Evolutionary conservation across 2,113 vertebrate genomes (phyloP).

Genomic region (Eulacestoma nigropectus): DNA sequence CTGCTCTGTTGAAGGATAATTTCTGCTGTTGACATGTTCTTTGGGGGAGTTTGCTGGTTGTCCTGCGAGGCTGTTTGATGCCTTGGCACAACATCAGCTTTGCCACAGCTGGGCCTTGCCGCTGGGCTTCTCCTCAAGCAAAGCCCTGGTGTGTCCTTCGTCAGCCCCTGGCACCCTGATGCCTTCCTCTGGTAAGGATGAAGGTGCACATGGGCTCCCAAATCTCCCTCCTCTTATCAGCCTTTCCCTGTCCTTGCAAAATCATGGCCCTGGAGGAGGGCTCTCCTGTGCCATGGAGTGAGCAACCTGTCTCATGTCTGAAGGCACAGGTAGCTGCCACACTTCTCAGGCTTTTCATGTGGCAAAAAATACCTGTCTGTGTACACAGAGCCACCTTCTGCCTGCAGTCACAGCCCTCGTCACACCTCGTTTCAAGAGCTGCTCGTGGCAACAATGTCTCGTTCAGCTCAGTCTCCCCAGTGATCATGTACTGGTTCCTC

Average conservation of each 20-base stretch:
- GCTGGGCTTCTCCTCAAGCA: not conserved
- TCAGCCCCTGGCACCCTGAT: not conserved
- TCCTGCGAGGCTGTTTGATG: not conserved
- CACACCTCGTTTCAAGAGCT: rapidly evolving
- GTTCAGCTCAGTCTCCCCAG: not conserved
- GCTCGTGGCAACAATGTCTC: not conserved
- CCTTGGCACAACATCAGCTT: not conserved
- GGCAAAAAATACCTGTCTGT: not conserved
- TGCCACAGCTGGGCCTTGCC: not conserved
- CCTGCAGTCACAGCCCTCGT: not conserved
- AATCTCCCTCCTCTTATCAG: not conserved
- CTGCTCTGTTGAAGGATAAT: not conserved
- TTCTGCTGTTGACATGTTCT: not conserved
- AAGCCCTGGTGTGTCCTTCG: not conserved
- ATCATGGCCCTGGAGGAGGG: not conserved
- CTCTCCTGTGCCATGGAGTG: not conserved
- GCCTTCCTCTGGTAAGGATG: not conserved
- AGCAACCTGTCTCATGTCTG: not conserved
- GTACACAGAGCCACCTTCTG: not conserved
- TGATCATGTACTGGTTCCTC: not conserved
- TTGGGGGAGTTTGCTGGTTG: not conserved
- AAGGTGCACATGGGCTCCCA: not conserved
- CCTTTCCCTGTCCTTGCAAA: not conserved
- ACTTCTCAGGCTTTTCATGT: not conserved
- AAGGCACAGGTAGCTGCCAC: not conserved